These are phyloP conservation scores for Drosophila sp. DNA, from an alignment of 1,140 invertebrate genomes.

Conservation along the genomic window DNA sequence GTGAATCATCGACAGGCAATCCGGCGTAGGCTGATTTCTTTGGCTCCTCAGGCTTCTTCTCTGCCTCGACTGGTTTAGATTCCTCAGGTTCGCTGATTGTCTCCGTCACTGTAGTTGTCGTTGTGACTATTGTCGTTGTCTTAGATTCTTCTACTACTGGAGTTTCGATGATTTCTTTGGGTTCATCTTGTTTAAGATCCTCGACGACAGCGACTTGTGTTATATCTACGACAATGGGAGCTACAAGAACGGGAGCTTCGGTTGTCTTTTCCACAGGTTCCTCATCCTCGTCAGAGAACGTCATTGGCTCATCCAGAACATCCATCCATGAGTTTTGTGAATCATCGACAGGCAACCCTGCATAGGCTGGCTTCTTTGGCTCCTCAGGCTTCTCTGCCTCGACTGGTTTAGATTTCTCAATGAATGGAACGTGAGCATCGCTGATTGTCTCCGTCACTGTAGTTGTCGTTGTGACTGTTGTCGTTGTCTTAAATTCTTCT, in stretches of 20 bases:
- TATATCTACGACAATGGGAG: not conserved
- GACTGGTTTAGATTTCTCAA: conserved; percentile 8
- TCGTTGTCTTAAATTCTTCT: conserved; percentile 6
- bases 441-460: conserved; percentile 15
- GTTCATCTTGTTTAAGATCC: no score
- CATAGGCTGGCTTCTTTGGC: conserved; percentile 56
- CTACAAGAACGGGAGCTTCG: not conserved
- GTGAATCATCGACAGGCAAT: conserved; percentile 83
- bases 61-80: conserved; percentile 2
- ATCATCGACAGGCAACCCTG: conserved; percentile 68
- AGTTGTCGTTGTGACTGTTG: conserved; percentile 10
- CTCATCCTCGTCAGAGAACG: conserved; percentile 82
- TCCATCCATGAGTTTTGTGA: conserved; percentile 71
- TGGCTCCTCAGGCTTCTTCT: conserved; percentile 19
- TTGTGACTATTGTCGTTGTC: not conserved
- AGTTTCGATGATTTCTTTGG: not conserved
- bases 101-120: not conserved
- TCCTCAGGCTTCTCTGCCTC: conserved; percentile 9
- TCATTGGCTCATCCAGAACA: conserved; percentile 84
- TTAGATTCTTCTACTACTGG: not conserved
- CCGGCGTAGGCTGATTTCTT: conserved; percentile 76
- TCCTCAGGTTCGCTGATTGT: not conserved
- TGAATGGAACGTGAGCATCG: not conserved
- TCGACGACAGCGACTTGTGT: no score
- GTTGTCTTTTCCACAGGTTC: conserved; percentile 11